A percentile compares a stretch with the other conserved stretches of the same genome.
phyloP scores from a whole-genome alignment of 2,888 invertebrate species.

The Acronicta leporina region DNA sequence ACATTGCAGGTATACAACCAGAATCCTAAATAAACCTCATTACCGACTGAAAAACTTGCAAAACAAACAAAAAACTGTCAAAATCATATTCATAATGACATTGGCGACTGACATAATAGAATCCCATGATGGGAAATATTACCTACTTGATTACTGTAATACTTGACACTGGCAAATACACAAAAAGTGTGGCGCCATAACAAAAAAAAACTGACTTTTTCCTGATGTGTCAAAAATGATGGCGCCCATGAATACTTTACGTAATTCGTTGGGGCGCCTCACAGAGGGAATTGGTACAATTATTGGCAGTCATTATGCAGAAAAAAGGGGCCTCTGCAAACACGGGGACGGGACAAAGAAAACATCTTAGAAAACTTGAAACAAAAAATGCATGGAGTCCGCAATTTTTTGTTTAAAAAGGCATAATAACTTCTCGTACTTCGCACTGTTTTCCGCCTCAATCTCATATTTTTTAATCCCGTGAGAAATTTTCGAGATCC shows the following conservation, averaged over 20 bases:
- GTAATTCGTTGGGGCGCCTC: constrained; percentile 50
- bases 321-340: constrained; percentile 60
- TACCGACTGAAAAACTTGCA: constrained; percentile 11
- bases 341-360: constrained; percentile 53
- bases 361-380: constrained; percentile 52
- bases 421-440: no score
- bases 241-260: constrained; percentile 55
- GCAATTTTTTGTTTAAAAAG: constrained; percentile 16
- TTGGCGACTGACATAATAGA: no score
- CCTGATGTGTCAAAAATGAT: constrained; percentile 57
- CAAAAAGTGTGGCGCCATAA: no score
- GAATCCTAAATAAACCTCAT: constrained; percentile 7
- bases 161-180: no score
- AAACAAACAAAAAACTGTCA: constrained; percentile 22
- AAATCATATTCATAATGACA: constrained; percentile 50
- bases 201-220: no score
- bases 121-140: no score
- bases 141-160: no score
- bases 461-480: no score
- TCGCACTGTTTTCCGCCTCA: no score
- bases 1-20: no score
- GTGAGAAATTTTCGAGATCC: no score
- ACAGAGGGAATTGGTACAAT: constrained; percentile 57
- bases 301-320: constrained; percentile 64
- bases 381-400: constrained; percentile 30